Evolutionary conservation across 1,140 invertebrate species (phyloP).

Genomic region (Fopius arisanus): DNA sequence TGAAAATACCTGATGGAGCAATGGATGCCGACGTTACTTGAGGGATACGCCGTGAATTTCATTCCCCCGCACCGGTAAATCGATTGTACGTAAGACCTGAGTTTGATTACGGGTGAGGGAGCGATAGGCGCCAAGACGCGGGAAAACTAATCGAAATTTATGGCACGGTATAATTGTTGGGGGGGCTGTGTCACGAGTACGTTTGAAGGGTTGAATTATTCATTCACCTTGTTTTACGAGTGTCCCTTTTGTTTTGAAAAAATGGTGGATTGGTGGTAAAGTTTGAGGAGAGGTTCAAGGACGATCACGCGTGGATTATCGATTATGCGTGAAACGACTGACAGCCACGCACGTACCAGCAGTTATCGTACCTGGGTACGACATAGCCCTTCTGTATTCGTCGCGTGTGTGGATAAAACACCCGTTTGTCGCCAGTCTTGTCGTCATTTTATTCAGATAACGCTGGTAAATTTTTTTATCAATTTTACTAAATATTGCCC

Average conservation of each 20-base stretch:
- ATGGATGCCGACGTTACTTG: neutral
- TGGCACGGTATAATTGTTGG: neutral
- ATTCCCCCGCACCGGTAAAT: neutral
- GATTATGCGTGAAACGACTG: constrained; percentile 32
- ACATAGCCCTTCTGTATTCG: constrained; percentile 8
- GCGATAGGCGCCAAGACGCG: too few species aligned
- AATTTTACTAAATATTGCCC: too few species aligned
- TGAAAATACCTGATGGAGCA: neutral
- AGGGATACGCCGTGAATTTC: constrained; percentile 2
- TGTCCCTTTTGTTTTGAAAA: neutral
- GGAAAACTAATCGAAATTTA: constrained; percentile 1
- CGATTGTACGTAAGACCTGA: constrained; percentile 1
- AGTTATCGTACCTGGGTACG: constrained; percentile 27
- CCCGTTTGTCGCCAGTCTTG: neutral
- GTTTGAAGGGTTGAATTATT: neutral
- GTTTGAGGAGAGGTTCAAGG: neutral
- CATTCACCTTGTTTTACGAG: neutral
- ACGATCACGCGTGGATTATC: constrained; percentile 25
- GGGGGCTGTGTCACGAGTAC: neutral
- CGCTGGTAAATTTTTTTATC: too few species aligned
- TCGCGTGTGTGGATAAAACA: neutral
- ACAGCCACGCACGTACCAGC: constrained; percentile 26
- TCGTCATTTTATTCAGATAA: neutral
- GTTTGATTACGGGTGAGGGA: constrained; percentile 1
- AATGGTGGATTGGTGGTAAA: neutral